These are phyloP conservation scores for Upupa epops DNA, from an alignment of 2,113 vertebrate species.

Conservation along the genomic window DNA sequence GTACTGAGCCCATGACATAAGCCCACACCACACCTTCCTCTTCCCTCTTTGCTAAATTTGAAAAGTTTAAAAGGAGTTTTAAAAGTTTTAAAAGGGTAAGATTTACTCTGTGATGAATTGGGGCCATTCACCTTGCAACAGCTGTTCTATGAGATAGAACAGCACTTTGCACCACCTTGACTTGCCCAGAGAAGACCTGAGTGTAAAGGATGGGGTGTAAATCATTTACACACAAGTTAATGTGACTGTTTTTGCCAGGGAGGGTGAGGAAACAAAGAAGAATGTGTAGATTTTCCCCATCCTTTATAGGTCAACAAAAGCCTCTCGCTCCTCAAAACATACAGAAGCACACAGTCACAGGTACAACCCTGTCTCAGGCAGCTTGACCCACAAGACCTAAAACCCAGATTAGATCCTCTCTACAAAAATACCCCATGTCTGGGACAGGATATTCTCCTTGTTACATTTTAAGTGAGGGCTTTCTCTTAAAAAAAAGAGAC, in stretches of 20 bases:
- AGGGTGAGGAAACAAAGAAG: not conserved
- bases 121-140: accelerated
- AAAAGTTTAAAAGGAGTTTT: too few species aligned
- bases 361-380: not conserved
- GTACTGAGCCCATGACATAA: accelerated
- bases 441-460: not conserved
- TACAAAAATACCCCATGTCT: not conserved
- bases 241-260: not conserved
- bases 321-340: not conserved
- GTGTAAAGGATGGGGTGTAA: not conserved
- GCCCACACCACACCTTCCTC: not conserved
- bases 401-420: not conserved
- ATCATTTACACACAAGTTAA: not conserved
- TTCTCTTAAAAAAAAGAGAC: not conserved
- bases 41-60: not conserved
- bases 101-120: not conserved
- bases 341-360: not conserved
- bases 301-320: not conserved
- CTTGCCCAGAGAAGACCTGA: not conserved
- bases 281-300: not conserved
- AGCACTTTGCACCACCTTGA: accelerated
- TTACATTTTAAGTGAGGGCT: not conserved
- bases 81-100: not conserved
- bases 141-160: not conserved
- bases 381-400: not conserved